These are phyloP conservation scores for Anguilla marmorata DNA, from an alignment of 2,797 vertebrate genomes.

Conservation along the genomic window DNA sequence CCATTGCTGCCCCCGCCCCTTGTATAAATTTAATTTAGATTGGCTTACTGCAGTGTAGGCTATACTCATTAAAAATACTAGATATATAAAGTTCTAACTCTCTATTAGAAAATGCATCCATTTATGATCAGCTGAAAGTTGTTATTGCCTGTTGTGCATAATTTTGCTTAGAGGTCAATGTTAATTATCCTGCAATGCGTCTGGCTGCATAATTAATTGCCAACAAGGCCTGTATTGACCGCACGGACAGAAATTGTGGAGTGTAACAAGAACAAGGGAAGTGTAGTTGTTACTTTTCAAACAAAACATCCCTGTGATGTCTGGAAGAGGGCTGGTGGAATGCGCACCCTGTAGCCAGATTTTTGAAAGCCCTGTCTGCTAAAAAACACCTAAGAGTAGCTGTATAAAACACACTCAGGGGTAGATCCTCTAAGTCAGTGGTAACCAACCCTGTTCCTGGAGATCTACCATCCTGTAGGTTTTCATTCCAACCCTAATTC, in stretches of 20 bases:
- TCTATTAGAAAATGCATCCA: not conserved
- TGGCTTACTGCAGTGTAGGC: not conserved
- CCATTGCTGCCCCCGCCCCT: not conserved
- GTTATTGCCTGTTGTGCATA: not conserved
- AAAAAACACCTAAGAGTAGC: not conserved
- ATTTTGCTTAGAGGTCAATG: not conserved
- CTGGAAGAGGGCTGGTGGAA: not conserved
- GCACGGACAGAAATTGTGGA: not conserved
- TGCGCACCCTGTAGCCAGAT: not conserved
- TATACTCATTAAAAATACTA: not conserved
- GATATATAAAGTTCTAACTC: not conserved
- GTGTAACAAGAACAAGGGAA: not conserved
- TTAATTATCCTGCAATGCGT: not conserved
- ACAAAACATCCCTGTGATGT: not conserved
- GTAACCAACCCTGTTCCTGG: no score
- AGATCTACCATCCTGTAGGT: no score
- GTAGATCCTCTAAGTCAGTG: not conserved
- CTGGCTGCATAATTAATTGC: slow-evolving; percentile 5
- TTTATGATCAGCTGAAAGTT: not conserved
- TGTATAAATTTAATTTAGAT: not conserved
- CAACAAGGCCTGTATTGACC: not conserved
- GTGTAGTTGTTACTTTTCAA: not conserved
- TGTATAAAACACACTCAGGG: not conserved
- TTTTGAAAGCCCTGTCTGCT: not conserved
- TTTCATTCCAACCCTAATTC: no score